Conservation (phyloP, 2,888 invertebrate genomes). For the Junonia oenone region DNA sequence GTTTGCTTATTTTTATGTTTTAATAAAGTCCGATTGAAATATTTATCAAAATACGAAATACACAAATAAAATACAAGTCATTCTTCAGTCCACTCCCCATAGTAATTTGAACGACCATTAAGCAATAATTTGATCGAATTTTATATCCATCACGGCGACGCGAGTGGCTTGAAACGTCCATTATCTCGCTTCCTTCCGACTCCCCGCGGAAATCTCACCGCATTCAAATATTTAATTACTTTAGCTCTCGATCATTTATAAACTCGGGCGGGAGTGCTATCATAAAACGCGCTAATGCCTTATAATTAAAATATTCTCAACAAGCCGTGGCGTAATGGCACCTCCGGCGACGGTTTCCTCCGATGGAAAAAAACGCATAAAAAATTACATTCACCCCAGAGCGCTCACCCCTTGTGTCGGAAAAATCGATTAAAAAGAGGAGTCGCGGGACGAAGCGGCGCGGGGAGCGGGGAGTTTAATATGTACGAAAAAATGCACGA, state of each 20-base stretch:
- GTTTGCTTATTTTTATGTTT: too few species aligned
- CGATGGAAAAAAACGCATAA: slow-evolving; percentile 77
- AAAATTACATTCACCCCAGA: slow-evolving; percentile 81
- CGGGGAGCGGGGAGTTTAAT: slow-evolving; percentile 69
- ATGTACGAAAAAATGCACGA: slow-evolving; percentile 80
- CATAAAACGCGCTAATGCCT: slow-evolving; percentile 80
- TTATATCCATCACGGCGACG: slow-evolving; percentile 74
- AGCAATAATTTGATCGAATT: slow-evolving; percentile 75
- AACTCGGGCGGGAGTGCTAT: slow-evolving; percentile 74
- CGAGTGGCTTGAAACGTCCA: slow-evolving; percentile 55
- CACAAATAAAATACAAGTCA: slow-evolving; percentile 38
- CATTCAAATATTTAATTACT: slow-evolving; percentile 80
- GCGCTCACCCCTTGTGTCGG: slow-evolving; percentile 79
- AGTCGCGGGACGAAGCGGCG: slow-evolving; percentile 66
- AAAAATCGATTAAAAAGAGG: slow-evolving; percentile 80
- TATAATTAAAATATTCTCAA: slow-evolving; percentile 81
- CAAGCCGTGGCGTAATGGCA: slow-evolving; percentile 80
- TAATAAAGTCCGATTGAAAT: neutral
- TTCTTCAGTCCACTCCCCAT: slow-evolving; percentile 35
- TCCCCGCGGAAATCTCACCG: slow-evolving; percentile 77
- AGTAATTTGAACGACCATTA: slow-evolving; percentile 70
- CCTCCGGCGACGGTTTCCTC: slow-evolving; percentile 74
- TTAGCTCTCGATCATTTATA: slow-evolving; percentile 76
- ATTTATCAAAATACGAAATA: neutral
- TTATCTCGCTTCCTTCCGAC: slow-evolving; percentile 56